Evolutionary conservation across 2,113 vertebrate species (phyloP).

Genomic region (Balaeniceps rex): DNA sequence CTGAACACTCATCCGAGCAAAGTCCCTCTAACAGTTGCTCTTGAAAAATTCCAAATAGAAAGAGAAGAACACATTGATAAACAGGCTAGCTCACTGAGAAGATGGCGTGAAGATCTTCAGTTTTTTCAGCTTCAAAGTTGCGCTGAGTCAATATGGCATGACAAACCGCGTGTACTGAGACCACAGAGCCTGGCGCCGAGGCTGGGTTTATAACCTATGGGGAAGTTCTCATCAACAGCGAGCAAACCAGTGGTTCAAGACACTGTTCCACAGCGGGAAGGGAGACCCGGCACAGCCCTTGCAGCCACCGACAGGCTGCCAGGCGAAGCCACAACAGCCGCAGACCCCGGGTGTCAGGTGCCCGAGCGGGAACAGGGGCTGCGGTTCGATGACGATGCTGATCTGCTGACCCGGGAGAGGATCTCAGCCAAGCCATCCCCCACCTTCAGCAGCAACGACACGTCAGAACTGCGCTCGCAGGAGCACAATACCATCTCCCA

Average conservation of each 20-base stretch:
- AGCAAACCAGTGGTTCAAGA: background rate
- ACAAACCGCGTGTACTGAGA: accelerated
- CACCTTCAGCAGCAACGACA: background rate
- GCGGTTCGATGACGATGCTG: background rate
- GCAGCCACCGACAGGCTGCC: too few species aligned
- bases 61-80: background rate
- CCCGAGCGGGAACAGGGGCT: background rate
- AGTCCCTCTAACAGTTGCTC: background rate
- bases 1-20: background rate
- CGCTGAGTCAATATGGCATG: background rate
- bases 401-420: background rate
- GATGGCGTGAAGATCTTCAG: background rate
- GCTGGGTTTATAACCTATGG: background rate
- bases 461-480: background rate
- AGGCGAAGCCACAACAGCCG: background rate
- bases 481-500: background rate
- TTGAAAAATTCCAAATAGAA: background rate
- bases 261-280: background rate
- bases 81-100: background rate
- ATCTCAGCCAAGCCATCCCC: background rate
- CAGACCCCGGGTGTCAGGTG: background rate
- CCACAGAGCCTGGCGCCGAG: background rate
- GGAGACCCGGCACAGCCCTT: background rate
- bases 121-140: background rate
- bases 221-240: background rate